Percentiles rank a stretch among this genome's conserved stretches.
Evolutionary conservation across 2,797 vertebrate genomes (phyloP).

Genomic region (Intellagama lesueurii): DNA sequence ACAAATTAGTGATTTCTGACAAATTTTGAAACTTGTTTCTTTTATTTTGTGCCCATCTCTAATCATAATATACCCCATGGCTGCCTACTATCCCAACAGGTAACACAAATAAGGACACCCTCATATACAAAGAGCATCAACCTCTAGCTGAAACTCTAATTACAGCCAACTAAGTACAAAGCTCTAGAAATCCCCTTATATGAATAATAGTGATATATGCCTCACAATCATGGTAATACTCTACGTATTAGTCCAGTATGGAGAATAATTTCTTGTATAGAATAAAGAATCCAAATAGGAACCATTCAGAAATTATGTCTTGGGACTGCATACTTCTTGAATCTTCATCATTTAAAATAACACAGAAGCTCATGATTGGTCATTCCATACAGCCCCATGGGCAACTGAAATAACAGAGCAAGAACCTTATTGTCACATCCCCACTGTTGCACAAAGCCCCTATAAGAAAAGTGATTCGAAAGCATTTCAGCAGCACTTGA

Average conservation of each 20-base stretch:
- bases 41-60: no score
- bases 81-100: no score
- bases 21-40: no score
- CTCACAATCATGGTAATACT: constrained; percentile 63
- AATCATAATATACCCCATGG: no score
- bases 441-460: constrained; percentile 88
- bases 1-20: no score
- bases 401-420: constrained; percentile 87
- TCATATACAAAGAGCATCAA: background rate
- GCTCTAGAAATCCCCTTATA: constrained; percentile 66
- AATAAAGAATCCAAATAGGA: constrained; percentile 77
- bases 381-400: constrained; percentile 66
- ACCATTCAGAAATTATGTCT: constrained; percentile 72
- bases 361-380: constrained; percentile 71
- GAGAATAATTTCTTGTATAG: constrained; percentile 69
- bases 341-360: constrained; percentile 68
- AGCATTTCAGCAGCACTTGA: constrained; percentile 86
- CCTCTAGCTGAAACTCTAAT: background rate
- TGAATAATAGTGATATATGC: constrained; percentile 72
- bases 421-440: constrained; percentile 87
- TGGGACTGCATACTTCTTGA: constrained; percentile 65
- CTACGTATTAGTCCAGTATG: constrained; percentile 63
- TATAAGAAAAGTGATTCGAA: constrained; percentile 90
- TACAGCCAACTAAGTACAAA: constrained; percentile 51
- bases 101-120: no score